Base-by-base conservation (phyloP, 2,888 invertebrate species). In the Brenthis ino region DNA sequence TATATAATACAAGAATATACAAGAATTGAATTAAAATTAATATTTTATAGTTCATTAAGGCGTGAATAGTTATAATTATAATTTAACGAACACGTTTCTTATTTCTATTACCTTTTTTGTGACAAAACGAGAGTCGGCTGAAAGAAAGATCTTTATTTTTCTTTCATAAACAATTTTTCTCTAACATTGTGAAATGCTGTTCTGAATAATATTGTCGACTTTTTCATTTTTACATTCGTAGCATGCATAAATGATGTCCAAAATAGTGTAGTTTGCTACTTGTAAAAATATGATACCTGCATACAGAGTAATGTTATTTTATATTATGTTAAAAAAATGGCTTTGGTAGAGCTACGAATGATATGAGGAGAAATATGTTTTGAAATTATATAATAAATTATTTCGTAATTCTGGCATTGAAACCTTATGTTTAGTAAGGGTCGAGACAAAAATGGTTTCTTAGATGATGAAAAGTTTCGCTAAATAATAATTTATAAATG, bases 401-500 rank as follows among this genome's bases (percentile, higher is more conserved):
- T 28, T 28, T 28, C 28, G 28, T 28, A 28, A 28, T 28, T 28
- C 28, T 28, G 28, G 28, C 28, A 28, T 28, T 28, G 28, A 50
- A 56, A 20, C 56, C 5, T 47, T 47, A 55, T 64, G 0, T 56
- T 51, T 61, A 61, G 56, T 55, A 50, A 67, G 48, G 33, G 55
- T 56, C 48, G 54, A 57, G 16, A 55, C 54, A 43, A 53, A 47
- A 50, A 24, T n/a, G 54, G 37, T 67, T 37, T 50, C 50, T 61
- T 53, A 28, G 33, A 51, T 54, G 43, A 68, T 68, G 65, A 68
- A 70, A 68, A 56, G 58, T 24, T 64, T 50, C 53, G 54, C 43
- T 57, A 65, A 68, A 68, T 65, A 68, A 65, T 64, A 68, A 70
- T 68, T 65, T 57, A 55, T 24, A 61, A 70, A 68, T 37, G 61